Evolutionary conservation across 2,797 vertebrate species (phyloP).

Genomic region (Emydoidea blandingii): DNA sequence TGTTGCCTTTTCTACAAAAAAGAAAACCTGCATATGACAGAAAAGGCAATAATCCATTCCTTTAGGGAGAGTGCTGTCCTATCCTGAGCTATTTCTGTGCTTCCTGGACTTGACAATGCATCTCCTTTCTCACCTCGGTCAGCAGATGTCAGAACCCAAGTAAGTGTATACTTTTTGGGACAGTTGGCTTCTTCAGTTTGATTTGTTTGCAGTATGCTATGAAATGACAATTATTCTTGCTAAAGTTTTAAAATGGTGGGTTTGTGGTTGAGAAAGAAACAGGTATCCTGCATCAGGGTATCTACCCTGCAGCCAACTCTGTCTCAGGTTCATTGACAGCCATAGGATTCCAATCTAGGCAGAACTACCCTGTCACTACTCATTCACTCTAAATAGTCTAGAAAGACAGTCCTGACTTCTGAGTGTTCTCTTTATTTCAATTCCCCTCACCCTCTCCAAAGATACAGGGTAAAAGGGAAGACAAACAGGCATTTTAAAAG

Average conservation of each 20-base stretch:
- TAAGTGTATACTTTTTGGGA: background rate
- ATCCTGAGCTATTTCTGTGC: background rate
- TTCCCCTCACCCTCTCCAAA: background rate
- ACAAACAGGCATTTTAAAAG: background rate
- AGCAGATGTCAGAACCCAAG: background rate
- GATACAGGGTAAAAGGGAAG: background rate
- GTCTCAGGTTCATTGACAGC: background rate
- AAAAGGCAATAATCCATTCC: background rate
- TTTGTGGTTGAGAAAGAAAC: background rate
- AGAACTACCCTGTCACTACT: slow-evolving; percentile 2
- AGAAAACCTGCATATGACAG: background rate
- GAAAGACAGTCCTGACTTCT: background rate
- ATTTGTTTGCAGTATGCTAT: background rate
- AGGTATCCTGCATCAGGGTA: no score
- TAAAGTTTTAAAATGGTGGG: background rate
- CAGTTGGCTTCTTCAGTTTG: background rate
- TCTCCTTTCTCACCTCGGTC: background rate
- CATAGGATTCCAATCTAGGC: background rate
- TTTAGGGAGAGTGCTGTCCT: background rate
- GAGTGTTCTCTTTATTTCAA: background rate
- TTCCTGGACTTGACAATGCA: background rate
- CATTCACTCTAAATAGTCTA: background rate
- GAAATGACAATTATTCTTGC: background rate
- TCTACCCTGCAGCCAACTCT: no score
- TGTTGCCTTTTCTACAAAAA: background rate